Conservation (phyloP, 2,113 vertebrate genomes). For the Lepisosteus oculatus region DNA sequence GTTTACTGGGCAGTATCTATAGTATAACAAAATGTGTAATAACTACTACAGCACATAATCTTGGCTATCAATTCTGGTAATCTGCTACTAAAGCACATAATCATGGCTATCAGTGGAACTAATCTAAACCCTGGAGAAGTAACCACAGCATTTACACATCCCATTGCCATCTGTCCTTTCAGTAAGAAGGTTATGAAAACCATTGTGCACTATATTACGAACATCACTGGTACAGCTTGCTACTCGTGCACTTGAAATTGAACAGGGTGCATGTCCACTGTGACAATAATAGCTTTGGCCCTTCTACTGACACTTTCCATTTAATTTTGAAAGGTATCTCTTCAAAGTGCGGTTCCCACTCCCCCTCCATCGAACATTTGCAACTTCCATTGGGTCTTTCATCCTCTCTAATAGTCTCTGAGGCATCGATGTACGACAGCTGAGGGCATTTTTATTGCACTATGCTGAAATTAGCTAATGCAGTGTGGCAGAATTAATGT, state of each 20-base stretch:
- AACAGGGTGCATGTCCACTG: constrained; percentile 46
- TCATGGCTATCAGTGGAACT: too few species aligned
- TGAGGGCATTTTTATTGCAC: constrained; percentile 39
- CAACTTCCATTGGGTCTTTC: constrained; percentile 36
- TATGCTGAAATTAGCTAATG: constrained; percentile 48
- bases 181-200: constrained; percentile 36
- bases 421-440: constrained; percentile 39
- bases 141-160: constrained; percentile 28
- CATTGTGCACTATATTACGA: constrained; percentile 25
- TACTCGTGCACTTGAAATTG: constrained; percentile 41
- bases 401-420: constrained; percentile 42
- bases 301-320: constrained; percentile 46
- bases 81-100: constrained; percentile 14
- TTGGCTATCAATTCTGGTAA: constrained; percentile 9
- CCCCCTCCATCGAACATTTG: constrained; percentile 27
- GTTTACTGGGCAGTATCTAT: too few species aligned
- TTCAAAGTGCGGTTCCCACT: constrained; percentile 16
- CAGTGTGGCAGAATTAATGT: constrained; percentile 30
- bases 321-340: constrained; percentile 43
- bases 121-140: constrained; percentile 5
- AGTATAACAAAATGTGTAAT: too few species aligned
- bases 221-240: constrained; percentile 26
- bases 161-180: constrained; percentile 39
- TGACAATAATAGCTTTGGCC: constrained; percentile 42
- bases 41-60: too few species aligned